These are phyloP conservation scores for Otolemur crassicaudatus DNA, from an alignment of 2,797 vertebrate genomes.

Conservation along the genomic window DNA sequence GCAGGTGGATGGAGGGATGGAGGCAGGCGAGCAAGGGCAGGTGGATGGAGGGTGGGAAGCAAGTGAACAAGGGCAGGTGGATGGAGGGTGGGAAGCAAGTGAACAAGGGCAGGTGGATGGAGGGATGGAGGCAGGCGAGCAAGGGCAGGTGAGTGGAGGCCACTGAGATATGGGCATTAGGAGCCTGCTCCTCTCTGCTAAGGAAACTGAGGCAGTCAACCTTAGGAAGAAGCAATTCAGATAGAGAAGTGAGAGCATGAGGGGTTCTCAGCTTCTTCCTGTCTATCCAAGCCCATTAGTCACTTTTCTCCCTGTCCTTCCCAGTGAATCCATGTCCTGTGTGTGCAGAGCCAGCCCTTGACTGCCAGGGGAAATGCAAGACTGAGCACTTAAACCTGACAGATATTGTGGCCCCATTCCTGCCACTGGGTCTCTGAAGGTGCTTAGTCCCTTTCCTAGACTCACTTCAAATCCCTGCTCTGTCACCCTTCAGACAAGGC, in stretches of 20 bases:
- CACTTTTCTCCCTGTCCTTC: background rate
- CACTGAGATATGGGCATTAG: background rate
- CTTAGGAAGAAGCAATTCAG: background rate
- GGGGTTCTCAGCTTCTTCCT: background rate
- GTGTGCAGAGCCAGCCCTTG: background rate
- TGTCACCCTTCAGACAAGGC: background rate
- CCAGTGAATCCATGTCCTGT: background rate
- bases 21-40: background rate
- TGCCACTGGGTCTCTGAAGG: background rate
- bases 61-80: background rate
- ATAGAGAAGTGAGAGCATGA: rapidly evolving
- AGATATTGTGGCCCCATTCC: background rate
- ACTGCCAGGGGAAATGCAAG: background rate
- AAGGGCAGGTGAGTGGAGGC: too few relatives aligned
- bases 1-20: background rate
- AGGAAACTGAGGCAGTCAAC: background rate
- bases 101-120: too few relatives aligned
- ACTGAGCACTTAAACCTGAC: background rate
- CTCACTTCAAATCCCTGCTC: background rate
- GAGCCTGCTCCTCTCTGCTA: background rate
- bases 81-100: too few relatives aligned
- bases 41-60: background rate
- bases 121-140: too few relatives aligned
- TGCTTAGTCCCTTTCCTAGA: background rate
- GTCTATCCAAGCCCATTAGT: background rate